These are phyloP conservation scores for Pluvianellus socialis DNA, from an alignment of 2,113 vertebrate genomes.

Conservation along the genomic window DNA sequence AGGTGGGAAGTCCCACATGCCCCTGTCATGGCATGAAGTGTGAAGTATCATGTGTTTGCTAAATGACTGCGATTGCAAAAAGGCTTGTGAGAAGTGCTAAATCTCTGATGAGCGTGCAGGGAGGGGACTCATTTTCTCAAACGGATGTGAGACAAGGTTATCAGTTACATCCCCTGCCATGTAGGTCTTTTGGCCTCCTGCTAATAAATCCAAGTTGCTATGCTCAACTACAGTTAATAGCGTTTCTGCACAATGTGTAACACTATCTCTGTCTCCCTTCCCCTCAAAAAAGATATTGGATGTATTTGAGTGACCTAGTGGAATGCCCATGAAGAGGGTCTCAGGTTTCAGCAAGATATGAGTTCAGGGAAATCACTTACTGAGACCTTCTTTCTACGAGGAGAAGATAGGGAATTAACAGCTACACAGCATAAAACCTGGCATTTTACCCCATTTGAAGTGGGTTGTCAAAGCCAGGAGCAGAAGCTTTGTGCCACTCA, in stretches of 20 bases:
- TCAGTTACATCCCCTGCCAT: conserved; percentile 29
- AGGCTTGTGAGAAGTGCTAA: background rate
- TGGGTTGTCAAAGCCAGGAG: background rate
- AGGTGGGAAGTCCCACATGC: background rate
- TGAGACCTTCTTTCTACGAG: background rate
- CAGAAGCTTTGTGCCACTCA: background rate
- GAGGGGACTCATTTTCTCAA: background rate
- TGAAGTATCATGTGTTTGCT: conserved; percentile 44
- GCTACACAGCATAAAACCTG: background rate
- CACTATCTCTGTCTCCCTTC: conserved; percentile 7
- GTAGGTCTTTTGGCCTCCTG: background rate
- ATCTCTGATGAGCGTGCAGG: background rate
- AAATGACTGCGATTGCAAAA: conserved; percentile 48
- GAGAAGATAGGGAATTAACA: background rate
- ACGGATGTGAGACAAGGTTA: conserved; percentile 22
- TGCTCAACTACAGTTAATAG: conserved; percentile 37
- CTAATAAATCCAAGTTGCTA: conserved; percentile 40
- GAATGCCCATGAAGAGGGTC: background rate
- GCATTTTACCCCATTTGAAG: background rate
- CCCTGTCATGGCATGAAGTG: background rate
- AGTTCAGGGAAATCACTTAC: background rate
- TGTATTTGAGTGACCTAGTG: conserved; percentile 41
- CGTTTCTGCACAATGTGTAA: conserved; percentile 29
- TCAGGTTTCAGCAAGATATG: conserved; percentile 28
- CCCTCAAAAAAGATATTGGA: conserved; percentile 30